Percentiles rank a stretch among this genome's conserved stretches.
Evolutionary conservation across 2,797 vertebrate species (phyloP).

Genomic region (Manis javanica): DNA sequence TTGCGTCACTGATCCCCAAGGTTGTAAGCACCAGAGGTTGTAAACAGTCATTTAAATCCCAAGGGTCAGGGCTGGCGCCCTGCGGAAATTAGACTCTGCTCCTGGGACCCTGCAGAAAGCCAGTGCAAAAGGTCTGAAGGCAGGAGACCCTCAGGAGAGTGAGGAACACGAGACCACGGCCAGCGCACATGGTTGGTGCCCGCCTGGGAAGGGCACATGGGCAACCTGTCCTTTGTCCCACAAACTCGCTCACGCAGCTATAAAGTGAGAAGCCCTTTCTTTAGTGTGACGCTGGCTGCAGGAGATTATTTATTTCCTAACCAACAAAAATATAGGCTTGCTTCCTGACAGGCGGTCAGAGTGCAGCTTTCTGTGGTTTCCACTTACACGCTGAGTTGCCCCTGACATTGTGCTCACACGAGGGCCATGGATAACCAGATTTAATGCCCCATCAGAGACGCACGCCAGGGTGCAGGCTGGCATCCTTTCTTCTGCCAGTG

Average conservation of each 20-base stretch:
- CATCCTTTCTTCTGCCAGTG: not conserved
- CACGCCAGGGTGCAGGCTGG: fast-evolving
- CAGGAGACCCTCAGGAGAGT: not conserved
- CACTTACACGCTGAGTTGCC: fast-evolving
- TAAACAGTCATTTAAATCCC: fast-evolving
- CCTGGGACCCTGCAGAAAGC: not conserved
- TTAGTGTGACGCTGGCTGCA: too few relatives aligned
- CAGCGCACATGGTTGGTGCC: too few relatives aligned
- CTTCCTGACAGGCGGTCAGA: not conserved
- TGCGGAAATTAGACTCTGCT: not conserved
- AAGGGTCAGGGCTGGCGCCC: fast-evolving
- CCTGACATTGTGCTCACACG: fast-evolving
- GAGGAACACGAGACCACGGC: too few relatives aligned
- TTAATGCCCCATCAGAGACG: not conserved
- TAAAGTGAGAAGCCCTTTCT: not conserved
- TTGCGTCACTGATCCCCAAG: not conserved
- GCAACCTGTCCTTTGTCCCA: too few relatives aligned
- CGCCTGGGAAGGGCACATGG: too few relatives aligned
- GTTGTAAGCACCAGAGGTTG: not conserved
- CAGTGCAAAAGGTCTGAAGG: too few relatives aligned
- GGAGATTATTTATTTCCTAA: not conserved
- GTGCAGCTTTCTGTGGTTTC: not conserved
- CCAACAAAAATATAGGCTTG: not conserved
- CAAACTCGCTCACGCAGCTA: too few relatives aligned
- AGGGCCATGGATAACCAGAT: not conserved